phyloP scores from a whole-genome alignment of 2,797 vertebrate genomes.

The Enteromius argenteus region DNA sequence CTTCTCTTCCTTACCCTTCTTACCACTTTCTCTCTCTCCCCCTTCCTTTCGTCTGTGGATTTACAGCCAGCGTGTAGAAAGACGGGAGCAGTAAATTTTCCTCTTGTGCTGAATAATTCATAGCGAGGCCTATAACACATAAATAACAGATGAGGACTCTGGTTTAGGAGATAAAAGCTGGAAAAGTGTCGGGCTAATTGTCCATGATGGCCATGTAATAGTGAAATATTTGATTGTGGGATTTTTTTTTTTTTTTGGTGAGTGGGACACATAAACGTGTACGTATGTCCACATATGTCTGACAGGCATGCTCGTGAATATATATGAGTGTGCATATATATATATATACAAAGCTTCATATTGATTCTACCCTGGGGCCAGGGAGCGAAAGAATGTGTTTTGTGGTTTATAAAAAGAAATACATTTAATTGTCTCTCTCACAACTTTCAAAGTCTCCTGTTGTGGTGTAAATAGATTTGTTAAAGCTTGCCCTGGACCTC shows the following conservation, averaged over 20 bases:
- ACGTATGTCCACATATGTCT: conserved; percentile 26
- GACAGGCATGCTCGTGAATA: conserved; percentile 6
- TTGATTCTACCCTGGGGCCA: conserved; percentile 39
- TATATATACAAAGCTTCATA: neutral
- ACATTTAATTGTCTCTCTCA: conserved; percentile 26
- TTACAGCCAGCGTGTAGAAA: conserved; percentile 85
- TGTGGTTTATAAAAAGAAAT: conserved; percentile 8
- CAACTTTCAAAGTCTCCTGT: conserved; percentile 8
- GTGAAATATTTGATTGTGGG: conserved; percentile 85
- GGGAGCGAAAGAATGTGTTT: neutral
- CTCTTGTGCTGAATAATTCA: conserved; percentile 90
- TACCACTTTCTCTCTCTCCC: conserved; percentile 61
- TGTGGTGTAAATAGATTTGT: conserved; percentile 55
- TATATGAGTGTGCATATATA: neutral
- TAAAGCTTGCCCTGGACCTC: conserved; percentile 62
- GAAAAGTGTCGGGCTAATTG: conserved; percentile 92
- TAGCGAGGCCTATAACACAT: conserved; percentile 87
- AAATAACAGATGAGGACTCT: conserved; percentile 93
- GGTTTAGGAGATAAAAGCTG: conserved; percentile 95
- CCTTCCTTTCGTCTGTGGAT: conserved; percentile 86
- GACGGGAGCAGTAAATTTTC: conserved; percentile 86
- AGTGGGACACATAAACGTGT: conserved; percentile 58
- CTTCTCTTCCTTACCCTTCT: conserved; percentile 65
- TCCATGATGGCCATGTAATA: conserved; percentile 92
- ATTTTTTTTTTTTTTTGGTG: conserved; percentile 49